Percentiles rank a stretch among this genome's conserved stretches.
Conservation (phyloP, 2,113 vertebrate species). For the Odobenus rosmarus region DNA sequence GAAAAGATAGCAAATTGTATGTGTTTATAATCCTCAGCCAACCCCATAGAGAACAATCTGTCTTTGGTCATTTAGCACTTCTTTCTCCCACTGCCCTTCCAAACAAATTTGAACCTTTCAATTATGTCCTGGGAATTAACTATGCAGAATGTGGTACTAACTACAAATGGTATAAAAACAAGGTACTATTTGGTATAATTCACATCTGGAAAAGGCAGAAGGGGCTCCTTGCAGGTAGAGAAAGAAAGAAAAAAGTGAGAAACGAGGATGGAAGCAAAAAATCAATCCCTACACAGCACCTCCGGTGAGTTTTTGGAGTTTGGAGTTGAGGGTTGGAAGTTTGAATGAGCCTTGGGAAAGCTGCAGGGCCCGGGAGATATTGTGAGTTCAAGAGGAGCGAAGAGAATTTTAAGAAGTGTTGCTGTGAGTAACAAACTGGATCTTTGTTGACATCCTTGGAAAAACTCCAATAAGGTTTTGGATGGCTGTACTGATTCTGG, state of each 20-base stretch:
- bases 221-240: background rate
- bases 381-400: background rate
- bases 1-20: background rate
- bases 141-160: background rate
- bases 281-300: background rate
- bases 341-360: background rate
- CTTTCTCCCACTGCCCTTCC: background rate
- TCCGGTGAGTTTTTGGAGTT: background rate
- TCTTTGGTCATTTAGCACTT: background rate
- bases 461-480: background rate
- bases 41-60: background rate
- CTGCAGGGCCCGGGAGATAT: background rate
- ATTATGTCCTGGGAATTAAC: background rate
- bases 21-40: background rate
- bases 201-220: background rate
- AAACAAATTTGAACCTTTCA: background rate
- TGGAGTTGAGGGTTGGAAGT: background rate
- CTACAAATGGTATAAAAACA: background rate
- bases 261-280: background rate
- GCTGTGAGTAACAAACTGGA: background rate
- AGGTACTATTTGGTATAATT: background rate
- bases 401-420: conserved; percentile 52
- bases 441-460: conserved; percentile 35
- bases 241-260: background rate
- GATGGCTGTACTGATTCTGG: background rate